phyloP scores from a whole-genome alignment of 2,797 vertebrate genomes.

The Cuniculus paca region DNA sequence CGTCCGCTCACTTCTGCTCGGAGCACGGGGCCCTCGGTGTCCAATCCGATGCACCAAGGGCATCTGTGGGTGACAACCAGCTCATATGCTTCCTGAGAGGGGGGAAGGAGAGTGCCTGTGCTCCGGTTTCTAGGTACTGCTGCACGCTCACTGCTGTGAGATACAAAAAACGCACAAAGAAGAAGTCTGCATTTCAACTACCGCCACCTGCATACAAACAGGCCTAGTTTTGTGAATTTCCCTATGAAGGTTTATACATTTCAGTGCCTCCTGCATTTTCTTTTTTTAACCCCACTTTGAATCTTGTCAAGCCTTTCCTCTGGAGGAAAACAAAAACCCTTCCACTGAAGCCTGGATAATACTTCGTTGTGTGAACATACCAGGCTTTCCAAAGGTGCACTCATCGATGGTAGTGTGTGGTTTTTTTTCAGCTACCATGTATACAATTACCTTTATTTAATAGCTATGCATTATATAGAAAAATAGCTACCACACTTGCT shows the following conservation, averaged over 20 bases:
- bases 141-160: neutral
- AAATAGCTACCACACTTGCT: neutral
- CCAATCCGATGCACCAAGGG: neutral
- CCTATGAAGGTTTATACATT: neutral
- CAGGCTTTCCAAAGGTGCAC: neutral
- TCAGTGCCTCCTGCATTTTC: neutral
- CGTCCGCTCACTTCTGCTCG: rapidly evolving
- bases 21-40: too few relatives aligned
- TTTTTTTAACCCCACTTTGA: neutral
- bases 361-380: neutral
- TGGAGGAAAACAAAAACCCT: too few relatives aligned
- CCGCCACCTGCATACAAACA: neutral
- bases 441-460: neutral
- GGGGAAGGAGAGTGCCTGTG: neutral
- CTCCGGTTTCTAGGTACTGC: neutral
- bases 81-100: neutral
- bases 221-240: neutral
- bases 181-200: neutral
- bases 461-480: neutral
- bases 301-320: neutral
- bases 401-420: too few relatives aligned
- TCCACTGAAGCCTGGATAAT: neutral
- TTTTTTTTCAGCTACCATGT: neutral
- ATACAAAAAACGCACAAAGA: neutral
- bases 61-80: neutral